Evolutionary conservation across 2,797 vertebrate genomes (phyloP), one percentile per base, ranked within the genome.

Genomic region (Toxotes lorentzi): DNA sequence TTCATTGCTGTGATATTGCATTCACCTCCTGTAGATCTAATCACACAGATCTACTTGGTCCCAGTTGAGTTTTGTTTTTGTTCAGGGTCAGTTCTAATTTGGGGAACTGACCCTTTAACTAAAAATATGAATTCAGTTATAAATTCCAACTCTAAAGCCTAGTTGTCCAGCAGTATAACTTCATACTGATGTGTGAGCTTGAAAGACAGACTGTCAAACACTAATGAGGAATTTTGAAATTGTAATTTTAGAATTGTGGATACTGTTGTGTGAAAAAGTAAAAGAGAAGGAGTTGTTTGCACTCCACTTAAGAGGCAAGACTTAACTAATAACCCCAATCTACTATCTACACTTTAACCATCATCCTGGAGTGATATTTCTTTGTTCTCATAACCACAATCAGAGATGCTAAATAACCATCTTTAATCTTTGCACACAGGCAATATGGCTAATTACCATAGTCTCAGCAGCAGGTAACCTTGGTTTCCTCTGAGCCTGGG

Each of bases 391-490:
- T 78, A 73, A 79, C 60, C 81, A 88, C 82, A 84, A 84, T 88
- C 73, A 86, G 74, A 83, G 65, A 86, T 81, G 81, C 85, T 88
- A 86, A 91, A 84, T 84, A 91, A 86, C 70, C 61, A 61, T 81
- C 77, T 88, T 89, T 90, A 90, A 90, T 89, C 91, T 91, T 87
- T 82, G 84, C 85, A 93, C 86, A 47, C 76, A 78, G 89, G 73
- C 83, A 87, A 85, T 83, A 78, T 82, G 77, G 75, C 68, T 90
- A 88, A 93, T 92, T 87, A 88, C 21, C 88, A 76, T 68, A 70
- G 81, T 82, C 79, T 86, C 73, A 84, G 83, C 88, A 86, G 89
- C 83, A 91, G 90, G 89, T 92, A 89, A 88, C 91, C 92, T 91
- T 90, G 92, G 78, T 88, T 90, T 86, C 83, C 62, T 89, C 76